Evolutionary conservation across 2,888 invertebrate species (phyloP).

Genomic region (Dicyrtoma fusca): DNA sequence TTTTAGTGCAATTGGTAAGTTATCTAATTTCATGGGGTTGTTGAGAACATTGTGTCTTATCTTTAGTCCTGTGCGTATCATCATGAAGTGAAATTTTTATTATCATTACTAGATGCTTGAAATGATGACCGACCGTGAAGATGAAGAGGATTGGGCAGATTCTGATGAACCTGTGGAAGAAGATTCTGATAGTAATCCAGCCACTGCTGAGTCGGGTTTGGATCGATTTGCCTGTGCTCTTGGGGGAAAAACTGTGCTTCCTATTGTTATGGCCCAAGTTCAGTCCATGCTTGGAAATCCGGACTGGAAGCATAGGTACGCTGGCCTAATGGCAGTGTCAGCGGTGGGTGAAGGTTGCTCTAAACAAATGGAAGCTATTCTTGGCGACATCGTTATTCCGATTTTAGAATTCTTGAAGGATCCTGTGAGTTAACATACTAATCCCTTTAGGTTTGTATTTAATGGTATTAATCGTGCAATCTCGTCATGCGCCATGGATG

Average conservation of each 20-base stretch:
- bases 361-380: slow-evolving; percentile 94
- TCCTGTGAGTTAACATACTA: too few relatives aligned
- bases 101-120: slow-evolving; percentile 81
- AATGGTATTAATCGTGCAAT: not conserved
- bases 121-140: slow-evolving; percentile 94
- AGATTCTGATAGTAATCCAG: slow-evolving; percentile 79
- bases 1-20: slow-evolving; percentile 57
- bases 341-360: slow-evolving; percentile 98
- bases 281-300: slow-evolving; percentile 82
- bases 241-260: slow-evolving; percentile 89
- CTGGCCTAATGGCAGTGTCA: slow-evolving; percentile 97
- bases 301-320: slow-evolving; percentile 89
- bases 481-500: too few relatives aligned
- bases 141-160: slow-evolving; percentile 73
- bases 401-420: slow-evolving; percentile 84
- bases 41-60: not conserved
- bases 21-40: not conserved
- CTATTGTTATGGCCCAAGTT: slow-evolving; percentile 81
- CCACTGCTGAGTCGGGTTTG: slow-evolving; percentile 93
- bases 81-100: slow-evolving; percentile 23
- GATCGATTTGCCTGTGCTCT: slow-evolving; percentile 97
- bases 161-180: slow-evolving; percentile 86
- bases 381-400: slow-evolving; percentile 90
- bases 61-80: not conserved
- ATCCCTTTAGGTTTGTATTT: not conserved